Evolutionary conservation across 2,888 invertebrate genomes (phyloP).

Genomic region (Dynastes grantii): DNA sequence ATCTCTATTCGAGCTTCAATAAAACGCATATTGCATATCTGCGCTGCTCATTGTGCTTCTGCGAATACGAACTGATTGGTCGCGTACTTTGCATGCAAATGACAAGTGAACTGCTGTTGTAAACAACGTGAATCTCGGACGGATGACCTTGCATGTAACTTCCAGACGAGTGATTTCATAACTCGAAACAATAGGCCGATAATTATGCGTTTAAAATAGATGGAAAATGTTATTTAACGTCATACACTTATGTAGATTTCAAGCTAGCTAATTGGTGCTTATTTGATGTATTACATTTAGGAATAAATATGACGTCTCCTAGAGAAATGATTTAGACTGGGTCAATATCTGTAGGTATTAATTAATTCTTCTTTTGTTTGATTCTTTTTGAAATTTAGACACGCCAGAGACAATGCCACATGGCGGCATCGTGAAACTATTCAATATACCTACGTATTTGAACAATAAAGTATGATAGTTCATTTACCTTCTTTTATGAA

Average conservation of each 20-base stretch:
- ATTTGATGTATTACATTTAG: no score
- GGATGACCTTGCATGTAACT: neutral
- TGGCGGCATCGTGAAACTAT: neutral
- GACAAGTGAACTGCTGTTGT: neutral
- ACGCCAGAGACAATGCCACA: neutral
- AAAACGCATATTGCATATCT: neutral
- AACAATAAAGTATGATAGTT: neutral
- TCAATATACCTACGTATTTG: neutral
- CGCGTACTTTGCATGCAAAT: slow-evolving; percentile 16
- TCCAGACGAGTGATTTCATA: neutral
- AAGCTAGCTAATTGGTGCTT: no score
- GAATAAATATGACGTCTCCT: no score
- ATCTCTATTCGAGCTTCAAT: no score
- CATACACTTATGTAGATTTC: no score
- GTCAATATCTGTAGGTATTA: no score
- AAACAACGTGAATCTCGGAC: slow-evolving; percentile 32
- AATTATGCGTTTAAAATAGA: neutral
- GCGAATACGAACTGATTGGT: neutral
- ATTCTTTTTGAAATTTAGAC: no score
- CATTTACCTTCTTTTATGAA: neutral
- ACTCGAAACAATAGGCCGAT: slow-evolving; percentile 14
- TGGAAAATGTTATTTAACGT: neutral
- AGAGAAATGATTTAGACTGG: no score
- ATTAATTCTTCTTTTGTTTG: no score
- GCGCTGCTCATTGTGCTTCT: neutral